A percentile compares a stretch with the other conserved stretches of the same genome.
These are phyloP conservation scores for Drosophila kanekoi DNA, from an alignment of 2,888 invertebrate species.

Conservation along the genomic window DNA sequence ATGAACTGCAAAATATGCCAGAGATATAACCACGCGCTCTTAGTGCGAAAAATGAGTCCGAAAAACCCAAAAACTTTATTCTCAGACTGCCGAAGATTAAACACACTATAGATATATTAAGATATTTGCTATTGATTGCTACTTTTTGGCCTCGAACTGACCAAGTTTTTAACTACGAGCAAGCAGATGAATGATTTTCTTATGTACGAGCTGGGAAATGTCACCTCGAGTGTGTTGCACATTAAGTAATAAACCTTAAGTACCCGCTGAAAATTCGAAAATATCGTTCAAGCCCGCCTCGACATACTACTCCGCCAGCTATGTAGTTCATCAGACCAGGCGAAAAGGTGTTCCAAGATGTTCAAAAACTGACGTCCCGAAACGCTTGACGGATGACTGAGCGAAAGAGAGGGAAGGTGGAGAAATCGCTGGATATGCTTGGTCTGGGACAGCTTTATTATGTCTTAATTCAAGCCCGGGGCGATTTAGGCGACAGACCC, in stretches of 20 bases:
- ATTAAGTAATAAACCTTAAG: background rate
- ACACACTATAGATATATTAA: background rate
- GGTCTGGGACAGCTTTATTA: constrained; percentile 76
- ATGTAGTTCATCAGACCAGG: constrained; percentile 43
- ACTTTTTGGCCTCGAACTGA: too few relatives aligned
- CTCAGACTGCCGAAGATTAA: background rate
- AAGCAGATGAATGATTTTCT: too few relatives aligned
- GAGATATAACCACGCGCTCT: constrained; percentile 11
- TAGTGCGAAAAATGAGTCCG: constrained; percentile 9
- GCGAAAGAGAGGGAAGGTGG: background rate
- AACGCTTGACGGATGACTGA: constrained; percentile 70
- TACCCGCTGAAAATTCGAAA: background rate
- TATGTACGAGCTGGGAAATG: background rate
- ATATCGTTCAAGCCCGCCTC: constrained; percentile 31
- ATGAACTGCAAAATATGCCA: constrained; percentile 47
- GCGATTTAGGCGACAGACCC: constrained; percentile 68
- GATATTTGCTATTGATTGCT: too few relatives aligned
- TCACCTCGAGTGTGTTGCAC: background rate
- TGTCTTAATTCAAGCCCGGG: constrained; percentile 77
- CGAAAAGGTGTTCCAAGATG: constrained; percentile 55
- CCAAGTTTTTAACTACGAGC: too few relatives aligned
- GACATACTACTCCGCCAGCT: constrained; percentile 4
- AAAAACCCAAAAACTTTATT: constrained; percentile 1
- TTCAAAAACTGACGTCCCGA: constrained; percentile 52
- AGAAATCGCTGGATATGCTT: constrained; percentile 18